These are phyloP conservation scores for Sitobion miscanthi DNA, from an alignment of 1,140 invertebrate genomes.

Conservation along the genomic window DNA sequence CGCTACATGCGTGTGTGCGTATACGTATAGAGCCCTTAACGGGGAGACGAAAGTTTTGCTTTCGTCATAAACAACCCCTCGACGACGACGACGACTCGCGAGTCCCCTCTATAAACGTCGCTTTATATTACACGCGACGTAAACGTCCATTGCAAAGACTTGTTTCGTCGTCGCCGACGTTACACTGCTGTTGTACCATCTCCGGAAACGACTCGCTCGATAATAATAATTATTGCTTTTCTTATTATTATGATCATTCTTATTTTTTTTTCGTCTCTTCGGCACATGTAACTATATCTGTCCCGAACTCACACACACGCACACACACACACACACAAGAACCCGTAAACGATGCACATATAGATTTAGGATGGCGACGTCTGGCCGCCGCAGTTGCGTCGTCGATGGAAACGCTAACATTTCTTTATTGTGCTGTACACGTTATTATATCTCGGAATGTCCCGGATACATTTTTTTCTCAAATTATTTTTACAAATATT, in stretches of 20 bases:
- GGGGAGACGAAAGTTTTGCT: slow-evolving; percentile 32
- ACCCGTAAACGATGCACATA: not conserved
- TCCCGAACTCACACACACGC: not conserved
- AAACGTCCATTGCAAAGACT: slow-evolving; percentile 36
- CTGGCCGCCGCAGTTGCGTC: not conserved
- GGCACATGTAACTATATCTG: not conserved
- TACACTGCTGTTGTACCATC: not conserved
- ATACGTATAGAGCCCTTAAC: not conserved
- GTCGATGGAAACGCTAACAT: not conserved
- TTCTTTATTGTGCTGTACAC: slow-evolving; percentile 4
- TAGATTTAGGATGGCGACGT: slow-evolving; percentile 49
- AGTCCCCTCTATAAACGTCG: slow-evolving; percentile 43
- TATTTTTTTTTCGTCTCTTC: not conserved
- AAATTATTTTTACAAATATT: not conserved
- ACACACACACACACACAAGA: not conserved
- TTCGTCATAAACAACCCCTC: slow-evolving; percentile 52
- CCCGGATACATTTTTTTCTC: not conserved
- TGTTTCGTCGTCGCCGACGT: not conserved
- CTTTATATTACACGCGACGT: slow-evolving; percentile 29
- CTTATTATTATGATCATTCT: slow-evolving; percentile 49
- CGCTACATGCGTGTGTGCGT: not conserved
- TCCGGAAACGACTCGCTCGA: slow-evolving; percentile 47
- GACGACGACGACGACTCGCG: not conserved
- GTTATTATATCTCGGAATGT: not conserved
- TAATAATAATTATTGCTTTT: slow-evolving; percentile 55